Evolutionary conservation across 2,113 vertebrate species (phyloP).

Genomic region (human): DNA sequence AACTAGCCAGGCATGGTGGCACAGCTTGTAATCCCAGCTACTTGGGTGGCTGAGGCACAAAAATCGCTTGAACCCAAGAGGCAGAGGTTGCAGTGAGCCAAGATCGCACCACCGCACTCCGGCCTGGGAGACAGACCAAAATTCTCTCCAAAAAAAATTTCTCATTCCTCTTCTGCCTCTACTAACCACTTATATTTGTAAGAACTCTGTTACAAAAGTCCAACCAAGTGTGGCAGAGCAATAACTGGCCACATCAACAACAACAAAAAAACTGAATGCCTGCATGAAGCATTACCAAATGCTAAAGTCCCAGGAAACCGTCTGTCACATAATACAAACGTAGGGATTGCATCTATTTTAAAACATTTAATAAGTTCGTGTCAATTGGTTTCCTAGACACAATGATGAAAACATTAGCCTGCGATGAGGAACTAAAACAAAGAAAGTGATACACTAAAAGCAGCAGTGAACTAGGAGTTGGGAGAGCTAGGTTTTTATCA

Average conservation of each 20-base stretch:
- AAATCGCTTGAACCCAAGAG: too few relatives aligned
- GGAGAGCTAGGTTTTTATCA: too few relatives aligned
- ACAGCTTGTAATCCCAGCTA: too few relatives aligned
- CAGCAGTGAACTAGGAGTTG: accelerated
- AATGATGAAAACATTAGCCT: background rate
- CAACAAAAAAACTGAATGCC: background rate
- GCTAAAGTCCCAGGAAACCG: background rate
- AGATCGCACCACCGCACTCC: too few relatives aligned
- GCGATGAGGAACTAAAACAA: background rate
- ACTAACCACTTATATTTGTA: background rate
- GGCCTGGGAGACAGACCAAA: too few relatives aligned
- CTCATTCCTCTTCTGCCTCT: background rate
- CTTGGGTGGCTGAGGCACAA: too few relatives aligned
- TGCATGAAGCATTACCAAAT: background rate
- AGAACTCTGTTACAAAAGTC: background rate
- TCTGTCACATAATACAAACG: conserved; percentile 36
- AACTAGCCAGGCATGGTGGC: too few relatives aligned
- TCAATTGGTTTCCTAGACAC: background rate
- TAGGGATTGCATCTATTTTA: background rate
- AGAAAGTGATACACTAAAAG: background rate
- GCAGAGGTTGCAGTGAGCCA: too few relatives aligned
- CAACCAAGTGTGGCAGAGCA: background rate
- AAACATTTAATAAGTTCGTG: conserved; percentile 20
- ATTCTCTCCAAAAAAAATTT: too few relatives aligned
- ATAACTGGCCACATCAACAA: background rate